A percentile compares a stretch with the other conserved stretches of the same genome.
Conservation (phyloP, 2,113 vertebrate species). For the Apistogramma diplotaenia region DNA sequence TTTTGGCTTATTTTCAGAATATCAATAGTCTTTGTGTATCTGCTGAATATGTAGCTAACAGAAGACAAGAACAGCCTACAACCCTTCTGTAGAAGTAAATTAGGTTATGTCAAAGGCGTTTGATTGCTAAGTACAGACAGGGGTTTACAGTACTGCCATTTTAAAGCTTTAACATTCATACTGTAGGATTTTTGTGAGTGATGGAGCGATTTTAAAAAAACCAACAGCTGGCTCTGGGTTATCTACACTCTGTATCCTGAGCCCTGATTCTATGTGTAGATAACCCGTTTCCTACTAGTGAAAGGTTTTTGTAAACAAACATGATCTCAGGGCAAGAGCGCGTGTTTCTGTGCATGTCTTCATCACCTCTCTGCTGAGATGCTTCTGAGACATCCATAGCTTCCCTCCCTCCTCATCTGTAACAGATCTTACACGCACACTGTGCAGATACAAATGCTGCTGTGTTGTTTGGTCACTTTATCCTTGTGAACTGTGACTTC, state of each 20-base stretch:
- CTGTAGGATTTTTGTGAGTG: neutral
- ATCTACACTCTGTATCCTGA: neutral
- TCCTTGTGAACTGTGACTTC: neutral
- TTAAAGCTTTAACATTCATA: neutral
- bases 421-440: conserved; percentile 13
- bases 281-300: conserved; percentile 23
- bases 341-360: conserved; percentile 21
- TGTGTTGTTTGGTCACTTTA: neutral
- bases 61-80: too few relatives aligned
- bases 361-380: conserved; percentile 35
- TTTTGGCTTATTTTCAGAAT: too few relatives aligned
- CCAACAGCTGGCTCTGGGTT: too few relatives aligned
- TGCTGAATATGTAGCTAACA: too few relatives aligned
- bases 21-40: too few relatives aligned
- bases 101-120: too few relatives aligned
- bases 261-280: conserved; percentile 30
- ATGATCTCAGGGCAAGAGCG: conserved; percentile 1
- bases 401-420: neutral
- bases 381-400: conserved; percentile 19
- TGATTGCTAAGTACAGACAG: too few relatives aligned
- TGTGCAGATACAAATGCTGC: conserved; percentile 3
- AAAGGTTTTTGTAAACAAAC: conserved; percentile 32
- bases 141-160: too few relatives aligned
- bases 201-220: neutral
- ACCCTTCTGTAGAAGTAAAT: too few relatives aligned